Conservation (phyloP, 1,140 invertebrate species). For the Hirudo medicinalis region DNA sequence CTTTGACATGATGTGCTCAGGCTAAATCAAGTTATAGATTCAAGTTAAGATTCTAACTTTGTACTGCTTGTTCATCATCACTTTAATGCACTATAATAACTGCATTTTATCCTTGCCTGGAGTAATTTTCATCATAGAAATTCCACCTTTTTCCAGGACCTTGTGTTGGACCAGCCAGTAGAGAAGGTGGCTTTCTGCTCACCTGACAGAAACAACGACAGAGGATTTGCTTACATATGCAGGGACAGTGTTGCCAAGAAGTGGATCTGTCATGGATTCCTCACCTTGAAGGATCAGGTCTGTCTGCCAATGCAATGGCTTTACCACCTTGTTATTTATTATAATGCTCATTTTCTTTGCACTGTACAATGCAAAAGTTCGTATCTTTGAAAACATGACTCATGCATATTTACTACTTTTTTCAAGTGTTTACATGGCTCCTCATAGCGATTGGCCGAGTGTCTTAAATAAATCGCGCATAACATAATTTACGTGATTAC, state of each 20-base stretch:
- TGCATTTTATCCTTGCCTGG: no score
- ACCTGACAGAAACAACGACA: constrained; percentile 91
- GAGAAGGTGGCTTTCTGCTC: constrained; percentile 99
- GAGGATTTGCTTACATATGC: constrained; percentile 88
- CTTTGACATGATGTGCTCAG: no score
- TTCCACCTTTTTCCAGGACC: constrained; percentile 45
- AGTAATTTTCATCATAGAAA: no score
- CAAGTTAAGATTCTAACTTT: no score
- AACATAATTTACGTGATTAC: neutral
- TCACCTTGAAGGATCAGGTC: constrained; percentile 81
- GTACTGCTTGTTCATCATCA: no score
- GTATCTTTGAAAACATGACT: neutral
- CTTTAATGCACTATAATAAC: no score
- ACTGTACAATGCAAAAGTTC: neutral
- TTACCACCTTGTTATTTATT: neutral
- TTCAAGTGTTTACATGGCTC: neutral
- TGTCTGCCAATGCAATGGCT: constrained; percentile 24
- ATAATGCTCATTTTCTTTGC: neutral
- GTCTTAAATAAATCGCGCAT: neutral
- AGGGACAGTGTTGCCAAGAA: constrained; percentile 65
- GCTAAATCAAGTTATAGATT: no score
- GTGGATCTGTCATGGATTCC: constrained; percentile 99
- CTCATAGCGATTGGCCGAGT: neutral
- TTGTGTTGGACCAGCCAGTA: constrained; percentile 98
- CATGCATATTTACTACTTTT: neutral